These are phyloP conservation scores for Limenitis camilla DNA, from an alignment of 2,888 invertebrate genomes.

Conservation along the genomic window DNA sequence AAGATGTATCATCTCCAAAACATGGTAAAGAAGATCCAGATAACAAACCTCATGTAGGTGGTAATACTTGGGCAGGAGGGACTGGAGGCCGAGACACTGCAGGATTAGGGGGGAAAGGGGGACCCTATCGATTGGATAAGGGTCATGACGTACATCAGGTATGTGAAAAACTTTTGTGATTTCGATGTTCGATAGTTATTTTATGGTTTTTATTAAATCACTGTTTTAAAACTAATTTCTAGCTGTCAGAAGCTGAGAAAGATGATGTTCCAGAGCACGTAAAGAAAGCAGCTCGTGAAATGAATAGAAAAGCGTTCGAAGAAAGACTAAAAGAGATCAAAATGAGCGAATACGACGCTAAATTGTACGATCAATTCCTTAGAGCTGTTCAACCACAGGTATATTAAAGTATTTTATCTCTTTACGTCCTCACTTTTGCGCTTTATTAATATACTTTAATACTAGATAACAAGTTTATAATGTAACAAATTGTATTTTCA, in stretches of 20 bases:
- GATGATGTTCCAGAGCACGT: constrained; percentile 92
- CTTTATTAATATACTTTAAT: background rate
- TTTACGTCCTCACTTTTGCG: background rate
- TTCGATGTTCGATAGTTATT: too few species aligned
- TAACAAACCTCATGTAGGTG: constrained; percentile 95
- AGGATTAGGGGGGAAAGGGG: constrained; percentile 96
- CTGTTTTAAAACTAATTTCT: constrained; percentile 34
- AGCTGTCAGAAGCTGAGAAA: constrained; percentile 91
- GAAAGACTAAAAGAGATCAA: constrained; percentile 91
- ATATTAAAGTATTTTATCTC: constrained; percentile 20
- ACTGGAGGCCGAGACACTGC: constrained; percentile 95
- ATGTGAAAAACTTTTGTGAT: too few species aligned
- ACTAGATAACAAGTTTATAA: background rate
- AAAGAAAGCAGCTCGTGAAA: constrained; percentile 90
- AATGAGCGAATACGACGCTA: constrained; percentile 96
- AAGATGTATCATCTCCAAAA: constrained; percentile 85
- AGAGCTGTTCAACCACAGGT: constrained; percentile 85
- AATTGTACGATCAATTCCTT: constrained; percentile 87
- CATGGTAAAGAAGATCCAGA: constrained; percentile 93
- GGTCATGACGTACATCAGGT: constrained; percentile 95
- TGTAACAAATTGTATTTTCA: too few species aligned
- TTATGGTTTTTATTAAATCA: too few species aligned
- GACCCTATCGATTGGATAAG: constrained; percentile 94
- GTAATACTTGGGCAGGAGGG: constrained; percentile 97
- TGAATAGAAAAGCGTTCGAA: constrained; percentile 92